These are phyloP conservation scores for Cyanoliseus patagonus DNA, from an alignment of 2,113 vertebrate species.

Conservation along the genomic window DNA sequence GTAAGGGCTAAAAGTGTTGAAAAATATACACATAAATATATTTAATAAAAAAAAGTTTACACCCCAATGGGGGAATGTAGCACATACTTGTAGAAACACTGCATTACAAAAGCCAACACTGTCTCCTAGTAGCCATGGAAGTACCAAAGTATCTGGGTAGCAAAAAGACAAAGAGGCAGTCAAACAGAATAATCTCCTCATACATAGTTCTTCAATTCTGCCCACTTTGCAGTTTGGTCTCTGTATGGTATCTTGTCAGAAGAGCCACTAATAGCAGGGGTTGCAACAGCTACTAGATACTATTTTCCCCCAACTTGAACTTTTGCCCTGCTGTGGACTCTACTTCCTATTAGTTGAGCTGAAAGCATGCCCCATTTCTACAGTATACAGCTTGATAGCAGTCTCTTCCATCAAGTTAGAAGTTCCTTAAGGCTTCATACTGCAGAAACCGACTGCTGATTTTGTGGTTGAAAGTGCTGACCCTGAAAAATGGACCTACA, in stretches of 20 bases:
- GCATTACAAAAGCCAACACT: neutral
- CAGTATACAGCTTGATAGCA: neutral
- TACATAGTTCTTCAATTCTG: neutral
- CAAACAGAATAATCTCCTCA: neutral
- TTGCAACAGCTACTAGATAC: neutral
- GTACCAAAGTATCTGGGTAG: neutral
- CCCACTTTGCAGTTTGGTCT: slow-evolving; percentile 10
- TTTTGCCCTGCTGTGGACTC: neutral
- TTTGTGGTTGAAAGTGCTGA: slow-evolving; percentile 19
- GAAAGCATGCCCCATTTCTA: neutral
- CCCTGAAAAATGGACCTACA: neutral
- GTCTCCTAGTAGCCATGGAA: neutral
- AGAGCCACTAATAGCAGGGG: neutral
- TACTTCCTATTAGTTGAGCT: neutral
- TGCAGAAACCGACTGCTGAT: neutral
- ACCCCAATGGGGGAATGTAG: neutral
- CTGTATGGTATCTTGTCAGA: neutral
- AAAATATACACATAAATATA: neutral
- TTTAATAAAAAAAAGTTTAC: neutral
- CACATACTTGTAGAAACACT: neutral
- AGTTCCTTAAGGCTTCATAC: neutral
- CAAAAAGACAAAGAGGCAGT: neutral
- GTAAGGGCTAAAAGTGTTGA: neutral
- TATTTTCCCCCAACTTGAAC: neutral
- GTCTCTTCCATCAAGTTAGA: neutral